phyloP scores from a whole-genome alignment of 1,140 invertebrate genomes.

The Phortica variegata region DNA sequence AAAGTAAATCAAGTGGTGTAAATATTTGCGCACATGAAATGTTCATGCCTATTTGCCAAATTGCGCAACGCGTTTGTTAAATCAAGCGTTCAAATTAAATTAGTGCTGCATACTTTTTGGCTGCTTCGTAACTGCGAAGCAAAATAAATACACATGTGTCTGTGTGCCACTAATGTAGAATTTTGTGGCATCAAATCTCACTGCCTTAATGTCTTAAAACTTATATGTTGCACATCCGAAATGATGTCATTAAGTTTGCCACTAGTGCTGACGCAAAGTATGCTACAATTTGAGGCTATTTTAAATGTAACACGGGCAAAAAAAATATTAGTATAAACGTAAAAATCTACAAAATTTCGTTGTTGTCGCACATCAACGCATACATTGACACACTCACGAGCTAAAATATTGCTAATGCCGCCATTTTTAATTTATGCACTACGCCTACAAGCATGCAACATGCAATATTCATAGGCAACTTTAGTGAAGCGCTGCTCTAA shows the following conservation, averaged over 20 bases:
- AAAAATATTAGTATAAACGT: too few species aligned
- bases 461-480: slow-evolving; percentile 18
- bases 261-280: slow-evolving; percentile 6
- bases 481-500: not conserved
- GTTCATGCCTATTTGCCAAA: slow-evolving; percentile 23
- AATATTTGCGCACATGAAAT: slow-evolving; percentile 41
- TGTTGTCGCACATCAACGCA: too few species aligned
- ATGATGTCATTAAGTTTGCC: too few species aligned
- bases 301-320: too few species aligned
- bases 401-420: not conserved
- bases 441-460: slow-evolving; percentile 9
- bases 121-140: too few species aligned
- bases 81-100: slow-evolving; percentile 50
- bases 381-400: too few species aligned
- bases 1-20: slow-evolving; percentile 2
- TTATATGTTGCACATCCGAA: too few species aligned
- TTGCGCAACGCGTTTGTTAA: slow-evolving; percentile 22
- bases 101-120: slow-evolving; percentile 21
- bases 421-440: slow-evolving; percentile 30
- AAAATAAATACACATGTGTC: too few species aligned
- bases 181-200: too few species aligned
- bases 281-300: slow-evolving; percentile 10
- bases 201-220: too few species aligned
- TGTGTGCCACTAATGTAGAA: too few species aligned
- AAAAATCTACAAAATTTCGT: too few species aligned